Base-by-base conservation (phyloP, 2,888 invertebrate genomes). In the Hypena proboscidalis region DNA sequence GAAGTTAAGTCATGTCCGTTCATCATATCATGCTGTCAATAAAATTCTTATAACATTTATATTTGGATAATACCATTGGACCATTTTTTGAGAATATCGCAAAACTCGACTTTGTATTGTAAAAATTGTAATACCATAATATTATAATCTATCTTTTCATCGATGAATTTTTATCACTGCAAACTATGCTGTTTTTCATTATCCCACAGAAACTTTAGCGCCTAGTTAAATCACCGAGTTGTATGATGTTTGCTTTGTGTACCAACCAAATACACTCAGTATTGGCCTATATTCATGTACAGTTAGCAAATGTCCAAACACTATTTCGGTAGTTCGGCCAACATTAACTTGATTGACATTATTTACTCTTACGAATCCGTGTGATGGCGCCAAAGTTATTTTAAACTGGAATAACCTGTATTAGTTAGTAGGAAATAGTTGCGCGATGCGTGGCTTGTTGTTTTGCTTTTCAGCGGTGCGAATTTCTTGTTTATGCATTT, bases 291-390 rank as follows among this genome's bases (percentile, higher is more conserved):
- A 52, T 64, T 23, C 29, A 22, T 26, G 14, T 4, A 36, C 29
- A 6, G 48, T 44, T 36, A 57, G 15, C 38, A 8, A 54, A 54
- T 55, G 33, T 48, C 45, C 43, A 23, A 54, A 33, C 30, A 64
- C 45, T 62, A 58, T 67, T 64, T 42, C 55, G 4, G 59, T 55
- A 50, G 36, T 54, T 56, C 33, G 34, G n/a, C 44, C 50, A 36
- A 41, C 64, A 59, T 58, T 51, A 26, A 45, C 45, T 37, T 68
- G 67, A 67, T 68, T 67, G 67, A 64, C 68, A 66, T 57, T 67
- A 67, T 68, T 67, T 68, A 67, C 64, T 46, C 57, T 46, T 42
- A 45, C 57, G 10, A 52, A 53, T 54, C 40, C 33, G 27, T 40
- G 49, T 33, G 56, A 57, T 59, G 59, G 66, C 58, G 65, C 60